These are phyloP conservation scores for Cinclus cinclus DNA, from an alignment of 2,113 vertebrate genomes.

Conservation along the genomic window DNA sequence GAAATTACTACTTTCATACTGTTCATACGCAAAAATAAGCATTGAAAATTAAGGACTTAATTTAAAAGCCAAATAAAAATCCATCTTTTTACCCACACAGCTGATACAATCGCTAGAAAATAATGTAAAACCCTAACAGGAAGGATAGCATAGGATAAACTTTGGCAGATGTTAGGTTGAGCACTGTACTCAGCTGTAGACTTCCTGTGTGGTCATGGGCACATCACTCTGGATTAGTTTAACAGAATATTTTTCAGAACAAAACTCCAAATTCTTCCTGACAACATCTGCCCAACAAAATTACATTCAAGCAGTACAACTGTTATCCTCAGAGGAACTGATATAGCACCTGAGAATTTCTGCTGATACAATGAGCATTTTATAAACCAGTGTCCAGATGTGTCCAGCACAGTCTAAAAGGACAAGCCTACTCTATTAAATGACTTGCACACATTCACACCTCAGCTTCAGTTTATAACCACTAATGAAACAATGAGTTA, in stretches of 20 bases:
- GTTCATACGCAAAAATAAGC: background rate
- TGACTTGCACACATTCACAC: background rate
- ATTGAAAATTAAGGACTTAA: background rate
- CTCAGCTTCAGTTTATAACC: background rate
- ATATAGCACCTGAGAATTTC: background rate
- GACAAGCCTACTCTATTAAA: background rate
- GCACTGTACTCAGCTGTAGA: accelerated
- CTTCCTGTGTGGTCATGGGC: background rate
- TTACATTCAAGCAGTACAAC: background rate
- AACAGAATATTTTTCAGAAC: background rate
- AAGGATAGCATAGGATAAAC: background rate
- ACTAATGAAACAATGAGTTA: background rate
- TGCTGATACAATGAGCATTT: background rate
- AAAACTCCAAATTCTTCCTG: background rate
- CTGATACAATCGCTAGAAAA: background rate
- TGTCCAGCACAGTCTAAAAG: background rate
- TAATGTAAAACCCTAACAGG: background rate
- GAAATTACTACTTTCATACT: background rate
- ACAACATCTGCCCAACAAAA: background rate
- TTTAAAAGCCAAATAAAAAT: background rate
- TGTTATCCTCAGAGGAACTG: background rate
- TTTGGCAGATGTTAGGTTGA: background rate
- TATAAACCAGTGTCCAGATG: background rate
- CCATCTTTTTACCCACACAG: background rate
- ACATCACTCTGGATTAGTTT: background rate